phyloP scores from a whole-genome alignment of 2,113 vertebrate genomes.

The Brachyhypopomus gauderio region DNA sequence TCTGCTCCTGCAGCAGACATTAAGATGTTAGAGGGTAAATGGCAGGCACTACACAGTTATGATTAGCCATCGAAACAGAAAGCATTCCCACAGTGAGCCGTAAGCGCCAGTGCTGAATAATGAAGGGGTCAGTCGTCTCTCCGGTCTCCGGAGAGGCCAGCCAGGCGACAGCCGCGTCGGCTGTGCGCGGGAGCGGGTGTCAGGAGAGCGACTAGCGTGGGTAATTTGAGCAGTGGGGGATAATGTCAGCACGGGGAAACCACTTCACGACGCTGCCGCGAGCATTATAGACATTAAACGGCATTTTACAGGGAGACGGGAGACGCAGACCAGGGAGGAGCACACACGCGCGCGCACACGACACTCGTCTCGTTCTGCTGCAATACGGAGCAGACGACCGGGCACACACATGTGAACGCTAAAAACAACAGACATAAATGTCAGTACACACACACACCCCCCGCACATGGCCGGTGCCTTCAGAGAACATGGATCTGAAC shows the following conservation, averaged over 20 bases:
- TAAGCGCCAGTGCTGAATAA: slow-evolving; percentile 32
- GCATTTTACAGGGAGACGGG: background rate
- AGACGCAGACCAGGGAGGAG: background rate
- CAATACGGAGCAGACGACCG: background rate
- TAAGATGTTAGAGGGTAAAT: slow-evolving; percentile 44
- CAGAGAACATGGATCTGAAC: slow-evolving; percentile 53
- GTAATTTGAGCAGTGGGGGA: slow-evolving; percentile 42
- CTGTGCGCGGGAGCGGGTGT: background rate
- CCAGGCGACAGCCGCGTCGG: background rate
- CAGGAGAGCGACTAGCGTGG: slow-evolving; percentile 29
- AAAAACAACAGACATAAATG: background rate
- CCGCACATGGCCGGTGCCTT: slow-evolving; percentile 14
- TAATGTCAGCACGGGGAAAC: slow-evolving; percentile 29
- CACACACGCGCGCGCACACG: background rate
- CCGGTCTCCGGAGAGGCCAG: background rate
- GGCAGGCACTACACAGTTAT: slow-evolving; percentile 49
- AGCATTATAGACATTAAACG: slow-evolving; percentile 37
- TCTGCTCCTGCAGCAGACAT: slow-evolving; percentile 36
- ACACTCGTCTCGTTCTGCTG: background rate
- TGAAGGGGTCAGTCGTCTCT: slow-evolving; percentile 29
- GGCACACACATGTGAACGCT: background rate
- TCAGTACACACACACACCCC: slow-evolving; percentile 1
- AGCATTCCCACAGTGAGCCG: slow-evolving; percentile 34
- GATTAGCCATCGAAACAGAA: slow-evolving; percentile 54
- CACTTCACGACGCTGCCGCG: slow-evolving; percentile 28